Conservation (phyloP, 2,113 vertebrate genomes). For the Drymodes brunneopygia region DNA sequence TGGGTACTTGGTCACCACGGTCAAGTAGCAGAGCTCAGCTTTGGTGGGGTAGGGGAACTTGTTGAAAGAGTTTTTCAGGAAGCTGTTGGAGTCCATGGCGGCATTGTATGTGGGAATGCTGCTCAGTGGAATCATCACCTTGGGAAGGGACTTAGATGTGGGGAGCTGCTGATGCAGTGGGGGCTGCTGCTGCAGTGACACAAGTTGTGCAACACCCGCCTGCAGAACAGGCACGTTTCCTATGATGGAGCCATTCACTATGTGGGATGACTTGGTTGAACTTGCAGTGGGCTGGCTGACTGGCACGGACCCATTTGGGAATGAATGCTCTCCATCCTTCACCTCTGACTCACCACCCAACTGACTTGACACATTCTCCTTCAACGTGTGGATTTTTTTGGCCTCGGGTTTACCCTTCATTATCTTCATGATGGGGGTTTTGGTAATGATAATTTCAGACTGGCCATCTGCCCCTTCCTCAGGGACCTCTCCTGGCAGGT, state of each 20-base stretch:
- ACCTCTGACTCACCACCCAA: constrained; percentile 37
- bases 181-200: constrained; percentile 86
- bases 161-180: constrained; percentile 71
- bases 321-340: constrained; percentile 76
- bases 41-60: constrained; percentile 98
- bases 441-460: constrained; percentile 91
- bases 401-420: constrained; percentile 90
- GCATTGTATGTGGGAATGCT: constrained; percentile 96
- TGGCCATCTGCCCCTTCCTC: constrained; percentile 66
- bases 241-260: constrained; percentile 81
- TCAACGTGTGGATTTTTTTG: constrained; percentile 86
- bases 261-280: constrained; percentile 66
- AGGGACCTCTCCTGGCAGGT: constrained; percentile 7
- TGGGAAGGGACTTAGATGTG: constrained; percentile 90
- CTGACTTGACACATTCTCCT: constrained; percentile 73
- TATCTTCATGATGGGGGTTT: constrained; percentile 98
- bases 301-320: constrained; percentile 74
- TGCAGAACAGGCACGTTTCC: constrained; percentile 89
- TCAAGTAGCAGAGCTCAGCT: constrained; percentile 96
- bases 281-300: constrained; percentile 75
- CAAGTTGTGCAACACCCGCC: constrained; percentile 87
- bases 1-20: constrained; percentile 95
- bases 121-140: constrained; percentile 97
- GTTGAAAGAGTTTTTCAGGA: constrained; percentile 95
- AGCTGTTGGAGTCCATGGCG: constrained; percentile 95